Base-by-base conservation (phyloP, 2,888 invertebrate genomes). In the Ectemnius continuus region DNA sequence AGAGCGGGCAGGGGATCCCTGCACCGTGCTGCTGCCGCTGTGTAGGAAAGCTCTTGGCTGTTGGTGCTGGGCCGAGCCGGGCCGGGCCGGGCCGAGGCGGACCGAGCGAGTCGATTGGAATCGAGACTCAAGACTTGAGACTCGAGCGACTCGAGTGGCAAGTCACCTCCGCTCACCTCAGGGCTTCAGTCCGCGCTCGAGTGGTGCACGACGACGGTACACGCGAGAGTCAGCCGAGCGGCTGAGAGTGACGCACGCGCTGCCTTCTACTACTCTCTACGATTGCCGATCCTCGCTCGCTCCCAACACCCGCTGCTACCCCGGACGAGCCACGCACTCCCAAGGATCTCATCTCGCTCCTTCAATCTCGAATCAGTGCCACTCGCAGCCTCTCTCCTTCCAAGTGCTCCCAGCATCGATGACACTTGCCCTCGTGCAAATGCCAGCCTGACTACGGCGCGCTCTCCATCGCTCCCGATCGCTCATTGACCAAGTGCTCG, bases 101-200 rank as follows among this genome's bases (percentile, higher is more conserved):
- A 65, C 47, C 61, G 59, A 73, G 66, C 61, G 59, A 73, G 66
- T 60, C 57, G 61, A 64, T 36, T 61, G 61, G 76, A 70, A 62
- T 69, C 70, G 75, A 79, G 71, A 36, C 36, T 36, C 36, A 11
- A 36, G 36, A 36, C 36, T 36, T 8, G 36, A 36, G 36, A 36
- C 36, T 36, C 36, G 36, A 11, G 23, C 47, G 52, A 52, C 52
- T 69, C 78, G 82, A 82, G 87, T 87, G 88, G 87, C 88, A 87
- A 89, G 89, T 88, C 88, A 86, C 88, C 89, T 88, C 87, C 88
- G 89, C 86, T 89, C 88, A 89, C 89, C 88, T 89, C 85, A 83
- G 79, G 83, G 70, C 73, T 80, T 86, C 85, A 87, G 86, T 86
- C 81, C 83, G 85, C 79, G 86, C 84, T 84, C 86, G 85, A 87